Evolutionary conservation across 2,113 vertebrate species (phyloP), one percentile per base, ranked within the genome.

Genomic region (Menura novaehollandiae): DNA sequence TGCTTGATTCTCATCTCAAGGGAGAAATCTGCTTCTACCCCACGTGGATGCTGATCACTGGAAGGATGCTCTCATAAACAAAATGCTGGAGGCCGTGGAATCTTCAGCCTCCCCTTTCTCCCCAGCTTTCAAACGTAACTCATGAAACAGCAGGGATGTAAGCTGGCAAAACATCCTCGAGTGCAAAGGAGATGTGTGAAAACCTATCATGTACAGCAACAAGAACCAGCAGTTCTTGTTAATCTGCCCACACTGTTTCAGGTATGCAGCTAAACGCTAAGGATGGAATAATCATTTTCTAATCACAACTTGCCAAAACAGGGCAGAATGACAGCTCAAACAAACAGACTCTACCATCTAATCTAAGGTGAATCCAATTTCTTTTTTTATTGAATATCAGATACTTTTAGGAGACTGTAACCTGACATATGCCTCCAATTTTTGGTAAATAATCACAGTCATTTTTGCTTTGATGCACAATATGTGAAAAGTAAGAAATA

Each of bases 381-480:
- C 7, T 84, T 84, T 68, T 79, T 78, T 52, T 32, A 76, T 53
- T 56, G 52, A 95, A 72, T 84, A 91, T 68, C 68, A 79, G 30
- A 85, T 73, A 75, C 4, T 64, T 93, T 55, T 41, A 81, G 86
- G 47, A 84, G 83, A 72, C 53, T 92, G 30, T 56, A 91, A 82
- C 66, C 52, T 85, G 56, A 76, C 44, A 72, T 75, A 79, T 73
- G 84, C 77, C 73, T 95, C 71, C 77, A 91, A 78, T 89, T 94
- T 95, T 68, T 89, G 13, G 77, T 82, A 94, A 84, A 94, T 75
- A 95, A 92, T 68, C 52, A 60, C 18, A 78, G 22, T 41, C 41
- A 87, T 82, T 85, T 95, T 94, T 91, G 44, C 56, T 95, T 91
- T 97, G 93, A 83, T 89, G 76, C 20, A 89, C 66, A 92, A 68